These are phyloP conservation scores for Caenorhabditis imperialis DNA, from an alignment of 2,888 invertebrate genomes.

Conservation along the genomic window DNA sequence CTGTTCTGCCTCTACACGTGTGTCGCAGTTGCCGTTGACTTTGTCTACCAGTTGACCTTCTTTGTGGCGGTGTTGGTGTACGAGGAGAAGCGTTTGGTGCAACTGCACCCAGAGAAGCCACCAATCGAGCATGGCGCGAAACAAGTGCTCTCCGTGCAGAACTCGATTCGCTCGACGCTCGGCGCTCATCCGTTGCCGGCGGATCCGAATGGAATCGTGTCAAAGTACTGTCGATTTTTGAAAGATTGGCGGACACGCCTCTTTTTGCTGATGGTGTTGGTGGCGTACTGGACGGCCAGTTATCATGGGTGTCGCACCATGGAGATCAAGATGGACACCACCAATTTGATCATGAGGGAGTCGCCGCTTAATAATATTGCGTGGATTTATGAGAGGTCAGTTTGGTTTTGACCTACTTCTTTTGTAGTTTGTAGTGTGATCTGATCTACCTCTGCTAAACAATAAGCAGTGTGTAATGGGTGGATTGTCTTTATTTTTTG, in stretches of 20 bases:
- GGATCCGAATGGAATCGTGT: conserved; percentile 63
- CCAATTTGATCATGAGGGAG: conserved; percentile 67
- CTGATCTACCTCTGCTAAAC: too few relatives aligned
- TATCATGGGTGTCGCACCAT: conserved; percentile 62
- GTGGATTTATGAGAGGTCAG: conserved; percentile 68
- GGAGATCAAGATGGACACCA: conserved; percentile 70
- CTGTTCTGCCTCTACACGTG: conserved; percentile 70
- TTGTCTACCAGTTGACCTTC: conserved; percentile 70
- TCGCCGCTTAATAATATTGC: conserved; percentile 64
- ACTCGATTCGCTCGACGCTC: conserved; percentile 33
- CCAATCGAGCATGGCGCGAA: conserved; percentile 14
- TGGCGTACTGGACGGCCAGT: conserved; percentile 63
- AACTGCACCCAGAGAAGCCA: conserved; percentile 8
- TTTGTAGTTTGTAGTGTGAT: too few relatives aligned
- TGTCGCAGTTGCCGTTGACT: conserved; percentile 66
- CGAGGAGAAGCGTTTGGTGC: conserved; percentile 59
- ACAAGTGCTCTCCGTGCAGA: conserved; percentile 32
- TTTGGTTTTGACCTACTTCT: too few relatives aligned
- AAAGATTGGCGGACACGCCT: conserved; percentile 59
- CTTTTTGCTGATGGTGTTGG: conserved; percentile 45
- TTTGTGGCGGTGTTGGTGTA: conserved; percentile 69
- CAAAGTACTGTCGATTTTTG: conserved; percentile 62
- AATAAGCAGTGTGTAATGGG: too few relatives aligned
- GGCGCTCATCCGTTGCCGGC: conserved; percentile 50
- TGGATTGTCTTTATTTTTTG: too few relatives aligned